phyloP scores from a whole-genome alignment of 2,888 invertebrate species.

The Luffia ferchaultella region DNA sequence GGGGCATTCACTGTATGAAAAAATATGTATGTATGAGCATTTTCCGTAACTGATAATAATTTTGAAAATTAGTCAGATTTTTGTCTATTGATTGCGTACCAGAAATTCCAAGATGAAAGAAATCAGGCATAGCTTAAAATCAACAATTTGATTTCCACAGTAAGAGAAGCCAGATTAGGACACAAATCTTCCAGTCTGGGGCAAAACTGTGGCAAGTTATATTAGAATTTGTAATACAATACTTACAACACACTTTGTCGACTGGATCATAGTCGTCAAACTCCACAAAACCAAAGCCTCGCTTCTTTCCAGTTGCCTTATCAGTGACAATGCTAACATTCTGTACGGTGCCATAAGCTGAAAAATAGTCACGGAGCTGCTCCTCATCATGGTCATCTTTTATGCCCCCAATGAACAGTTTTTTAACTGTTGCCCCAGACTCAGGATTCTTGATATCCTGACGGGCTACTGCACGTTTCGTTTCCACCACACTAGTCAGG shows the following conservation, averaged over 20 bases:
- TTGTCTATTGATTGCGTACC: slow-evolving; percentile 55
- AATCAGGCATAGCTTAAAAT: slow-evolving; percentile 57
- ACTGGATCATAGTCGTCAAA: slow-evolving; percentile 98
- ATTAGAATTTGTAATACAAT: slow-evolving; percentile 11
- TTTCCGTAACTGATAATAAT: slow-evolving; percentile 7
- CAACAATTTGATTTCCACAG: slow-evolving; percentile 56
- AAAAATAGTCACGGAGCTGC: slow-evolving; percentile 85
- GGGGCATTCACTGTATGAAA: slow-evolving; percentile 75
- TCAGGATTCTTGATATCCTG: slow-evolving; percentile 92
- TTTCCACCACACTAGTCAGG: slow-evolving; percentile 91
- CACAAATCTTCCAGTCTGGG: slow-evolving; percentile 45
- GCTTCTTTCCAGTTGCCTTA: slow-evolving; percentile 90
- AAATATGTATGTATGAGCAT: slow-evolving; percentile 3
- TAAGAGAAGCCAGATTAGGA: slow-evolving; percentile 51
- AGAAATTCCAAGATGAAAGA: slow-evolving; percentile 28
- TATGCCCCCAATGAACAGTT: slow-evolving; percentile 93
- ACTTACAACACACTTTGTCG: slow-evolving; percentile 95
- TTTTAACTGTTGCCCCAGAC: slow-evolving; percentile 92
- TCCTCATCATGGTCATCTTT: slow-evolving; percentile 95
- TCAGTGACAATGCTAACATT: slow-evolving; percentile 91
- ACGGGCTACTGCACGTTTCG: slow-evolving; percentile 95
- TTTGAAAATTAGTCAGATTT: slow-evolving; percentile 2
- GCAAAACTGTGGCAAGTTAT: slow-evolving; percentile 20
- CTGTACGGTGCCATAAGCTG: slow-evolving; percentile 82
- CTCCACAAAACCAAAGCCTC: slow-evolving; percentile 96